Percentiles rank a stretch among this genome's conserved stretches.
These are phyloP conservation scores for Aselliscus stoliczkanus DNA, from an alignment of 2,797 vertebrate genomes.

Conservation along the genomic window DNA sequence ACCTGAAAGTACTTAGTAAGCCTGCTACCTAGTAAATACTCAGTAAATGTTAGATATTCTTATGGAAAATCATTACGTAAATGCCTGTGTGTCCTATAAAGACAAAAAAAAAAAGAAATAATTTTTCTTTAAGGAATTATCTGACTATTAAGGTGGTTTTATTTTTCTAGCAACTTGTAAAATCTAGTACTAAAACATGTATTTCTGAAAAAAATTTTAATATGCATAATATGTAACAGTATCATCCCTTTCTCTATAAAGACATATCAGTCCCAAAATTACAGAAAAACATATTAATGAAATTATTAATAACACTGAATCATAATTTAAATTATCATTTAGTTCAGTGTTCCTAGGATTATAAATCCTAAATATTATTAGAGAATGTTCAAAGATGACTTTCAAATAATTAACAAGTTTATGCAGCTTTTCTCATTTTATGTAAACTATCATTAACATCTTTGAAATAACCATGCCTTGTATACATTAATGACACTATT, in stretches of 20 bases:
- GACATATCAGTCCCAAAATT: conserved; percentile 6
- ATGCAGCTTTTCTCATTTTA: background rate
- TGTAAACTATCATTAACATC: conserved; percentile 5
- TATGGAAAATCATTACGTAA: background rate
- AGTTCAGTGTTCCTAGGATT: conserved; percentile 12
- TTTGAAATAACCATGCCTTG: conserved; percentile 38
- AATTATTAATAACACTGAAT: background rate
- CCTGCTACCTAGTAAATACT: background rate
- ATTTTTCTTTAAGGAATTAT: background rate
- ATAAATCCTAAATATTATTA: conserved; percentile 38
- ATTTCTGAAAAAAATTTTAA: conserved; percentile 14
- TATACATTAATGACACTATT: conserved; percentile 14
- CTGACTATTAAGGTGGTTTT: background rate
- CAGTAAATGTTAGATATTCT: background rate
- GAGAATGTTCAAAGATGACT: conserved; percentile 21
- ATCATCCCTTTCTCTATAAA: background rate
- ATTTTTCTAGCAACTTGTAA: conserved; percentile 10
- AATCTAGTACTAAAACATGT: background rate
- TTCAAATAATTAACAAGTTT: background rate
- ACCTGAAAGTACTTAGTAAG: background rate
- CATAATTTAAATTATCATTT: conserved; percentile 2
- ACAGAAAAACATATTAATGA: background rate
- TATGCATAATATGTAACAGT: background rate
- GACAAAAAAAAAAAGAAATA: background rate
- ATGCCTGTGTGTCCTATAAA: background rate